Conservation (phyloP, 2,888 invertebrate species). For the Octonoba sinensis region DNA sequence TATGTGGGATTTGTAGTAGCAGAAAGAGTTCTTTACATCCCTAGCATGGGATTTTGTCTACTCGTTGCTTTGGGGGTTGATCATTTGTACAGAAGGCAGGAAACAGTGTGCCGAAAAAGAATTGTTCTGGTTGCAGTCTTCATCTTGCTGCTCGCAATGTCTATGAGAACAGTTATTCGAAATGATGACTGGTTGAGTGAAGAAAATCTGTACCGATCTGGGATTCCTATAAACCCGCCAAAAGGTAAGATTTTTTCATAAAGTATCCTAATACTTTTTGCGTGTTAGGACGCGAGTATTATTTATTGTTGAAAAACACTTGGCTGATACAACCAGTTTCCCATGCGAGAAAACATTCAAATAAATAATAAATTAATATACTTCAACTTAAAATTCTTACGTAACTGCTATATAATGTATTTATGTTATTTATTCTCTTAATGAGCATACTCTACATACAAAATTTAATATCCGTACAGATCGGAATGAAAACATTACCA, state of each 20-base stretch:
- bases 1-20: slow-evolving; percentile 99
- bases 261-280: neutral
- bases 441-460: too few relatives aligned
- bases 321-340: neutral
- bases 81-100: slow-evolving; percentile 50
- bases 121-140: slow-evolving; percentile 15
- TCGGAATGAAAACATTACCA: too few relatives aligned
- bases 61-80: slow-evolving; percentile 80
- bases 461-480: too few relatives aligned
- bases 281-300: too few relatives aligned
- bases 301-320: neutral
- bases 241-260: slow-evolving; percentile 80
- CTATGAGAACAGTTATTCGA: slow-evolving; percentile 80
- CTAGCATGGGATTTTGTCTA: slow-evolving; percentile 94
- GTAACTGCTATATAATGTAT: too few relatives aligned
- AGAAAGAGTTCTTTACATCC: slow-evolving; percentile 94
- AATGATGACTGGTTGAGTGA: slow-evolving; percentile 94
- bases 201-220: slow-evolving; percentile 91
- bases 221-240: slow-evolving; percentile 93
- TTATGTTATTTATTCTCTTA: too few relatives aligned
- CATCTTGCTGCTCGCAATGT: slow-evolving; percentile 25
- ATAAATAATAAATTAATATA: too few relatives aligned
- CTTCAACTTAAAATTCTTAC: too few relatives aligned
- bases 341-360: neutral
- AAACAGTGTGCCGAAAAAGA: slow-evolving; percentile 19